These are phyloP conservation scores for Phlogophora meticulosa DNA, from an alignment of 2,888 invertebrate species.

Conservation along the genomic window DNA sequence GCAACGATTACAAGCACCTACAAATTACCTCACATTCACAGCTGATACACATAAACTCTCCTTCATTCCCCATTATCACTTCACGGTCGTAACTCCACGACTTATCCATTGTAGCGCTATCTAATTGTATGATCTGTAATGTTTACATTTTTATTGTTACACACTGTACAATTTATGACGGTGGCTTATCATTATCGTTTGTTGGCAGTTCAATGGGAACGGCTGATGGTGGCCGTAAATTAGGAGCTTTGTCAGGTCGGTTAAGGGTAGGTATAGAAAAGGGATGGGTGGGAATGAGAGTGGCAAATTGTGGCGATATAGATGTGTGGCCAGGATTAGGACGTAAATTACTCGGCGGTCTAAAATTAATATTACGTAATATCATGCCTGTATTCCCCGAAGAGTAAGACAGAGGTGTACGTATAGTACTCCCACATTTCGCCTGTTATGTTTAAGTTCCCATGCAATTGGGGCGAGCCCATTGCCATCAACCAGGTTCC, in stretches of 20 bases:
- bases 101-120: conserved; percentile 62
- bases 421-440: no score
- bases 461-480: no score
- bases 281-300: conserved; percentile 24
- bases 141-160: conserved; percentile 68
- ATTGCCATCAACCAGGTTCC: no score
- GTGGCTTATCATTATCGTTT: conserved; percentile 56
- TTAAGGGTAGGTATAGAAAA: conserved; percentile 14
- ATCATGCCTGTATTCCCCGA: no score
- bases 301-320: not conserved
- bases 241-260: conserved; percentile 39
- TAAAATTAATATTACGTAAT: not conserved
- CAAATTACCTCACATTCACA: conserved; percentile 3
- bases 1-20: not conserved
- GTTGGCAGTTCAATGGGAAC: conserved; percentile 43
- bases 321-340: no score
- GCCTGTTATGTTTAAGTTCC: no score
- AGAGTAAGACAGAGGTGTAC: no score
- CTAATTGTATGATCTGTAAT: conserved; percentile 62
- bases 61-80: conserved; percentile 52
- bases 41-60: conserved; percentile 45
- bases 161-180: conserved; percentile 59
- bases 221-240: conserved; percentile 52
- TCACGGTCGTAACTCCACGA: conserved; percentile 59
- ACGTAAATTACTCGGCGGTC: not conserved